Base-by-base conservation (phyloP, 2,888 invertebrate species). In the Stratiomys singularior region DNA sequence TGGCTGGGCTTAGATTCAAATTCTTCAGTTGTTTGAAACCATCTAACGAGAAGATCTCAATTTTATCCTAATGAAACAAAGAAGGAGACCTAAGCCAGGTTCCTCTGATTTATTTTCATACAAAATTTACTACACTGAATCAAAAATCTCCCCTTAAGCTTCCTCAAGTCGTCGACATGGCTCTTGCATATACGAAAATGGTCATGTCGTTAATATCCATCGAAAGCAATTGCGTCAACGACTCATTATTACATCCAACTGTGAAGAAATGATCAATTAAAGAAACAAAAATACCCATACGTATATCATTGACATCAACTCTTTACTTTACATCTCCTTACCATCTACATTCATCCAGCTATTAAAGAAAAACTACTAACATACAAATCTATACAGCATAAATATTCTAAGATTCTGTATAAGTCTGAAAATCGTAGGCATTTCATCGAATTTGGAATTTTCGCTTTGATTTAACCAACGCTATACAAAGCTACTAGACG, bases 221-320 rank as follows among this genome's bases (percentile, higher is more conserved):
- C 27, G 47, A 69, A 47, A 13, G 37, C 69, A 25, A 69, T 69
- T 69, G 69, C 46, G n/a, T 25, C 69, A 69, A 69, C 46, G n/a
- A 11, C 25, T 47, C 25, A 69, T 15, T 69, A 69, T 69, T 47
- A n/a, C 46, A 23, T 69, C 47, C 47, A 69, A 44, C 46, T 69
- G 69, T 11, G 25, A 47, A 44, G 47, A 46, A 69, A 18, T 66
- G 37, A 66, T 46, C 69, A 47, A 69, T 69, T 69, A 69, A 69
- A 4, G 37, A 37, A 44, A 44, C 37, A 18, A 30, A 30, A 47
- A 47, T 9, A 46, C 13, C 27, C 9, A 18, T 21, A 11, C 11
- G 25, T 4, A 21, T 60, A 18, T 64, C 44, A 9, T 44, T 15
- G 21, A 44, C 46, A n/a, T 23, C 9, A 46, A 44, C 21, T 67